Evolutionary conservation across 2,888 invertebrate species (phyloP), one percentile per base, ranked within the genome.

Genomic region (Herminia tarsipennalis): DNA sequence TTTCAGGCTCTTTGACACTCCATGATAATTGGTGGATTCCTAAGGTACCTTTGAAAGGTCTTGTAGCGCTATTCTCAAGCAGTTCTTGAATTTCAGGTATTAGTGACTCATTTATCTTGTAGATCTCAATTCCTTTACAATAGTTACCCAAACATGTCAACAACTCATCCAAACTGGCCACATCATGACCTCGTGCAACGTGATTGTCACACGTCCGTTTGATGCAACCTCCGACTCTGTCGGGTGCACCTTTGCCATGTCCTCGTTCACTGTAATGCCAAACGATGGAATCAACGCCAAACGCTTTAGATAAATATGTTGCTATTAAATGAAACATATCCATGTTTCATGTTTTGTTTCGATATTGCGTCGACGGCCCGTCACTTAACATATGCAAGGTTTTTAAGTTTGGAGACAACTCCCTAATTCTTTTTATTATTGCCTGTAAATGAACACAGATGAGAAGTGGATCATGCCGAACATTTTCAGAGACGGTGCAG

Each of bases 191-290:
- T 35, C 22, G 18, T 22, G 41, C 41, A 34, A 42, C 41, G n/a
- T 35, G 28, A 35, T 21, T 28, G 14, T 42, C 41, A 14, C 41
- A 34, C 17, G 27, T 30, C 5, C 41, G 34, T 10, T 35, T 42
- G 8, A 42, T 28, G 22, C 28, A 28, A 17, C 43, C 49, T 6
- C 49, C 43, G 5, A 43, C 43, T 12, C 43, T 43, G 24, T 49
- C 49, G 8, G 49, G 43, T 9, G 43, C 43, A 36, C 49, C 49
- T 39, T 49, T 49, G 1, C 43, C 39, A 22, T 43, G 49, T 10
- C 49, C 43, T 8, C 22, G 32, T 32, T 49, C 43, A 18, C 30
- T 43, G 27, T 20, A 43, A 28, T 49, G 35, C 43, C 43, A 43
- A 42, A 25, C 38, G 27, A 49, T 39, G 6, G 39, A 39, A 18